These are phyloP conservation scores for Petrolisthes cinctipes DNA, from an alignment of 2,888 invertebrate genomes.

Conservation along the genomic window DNA sequence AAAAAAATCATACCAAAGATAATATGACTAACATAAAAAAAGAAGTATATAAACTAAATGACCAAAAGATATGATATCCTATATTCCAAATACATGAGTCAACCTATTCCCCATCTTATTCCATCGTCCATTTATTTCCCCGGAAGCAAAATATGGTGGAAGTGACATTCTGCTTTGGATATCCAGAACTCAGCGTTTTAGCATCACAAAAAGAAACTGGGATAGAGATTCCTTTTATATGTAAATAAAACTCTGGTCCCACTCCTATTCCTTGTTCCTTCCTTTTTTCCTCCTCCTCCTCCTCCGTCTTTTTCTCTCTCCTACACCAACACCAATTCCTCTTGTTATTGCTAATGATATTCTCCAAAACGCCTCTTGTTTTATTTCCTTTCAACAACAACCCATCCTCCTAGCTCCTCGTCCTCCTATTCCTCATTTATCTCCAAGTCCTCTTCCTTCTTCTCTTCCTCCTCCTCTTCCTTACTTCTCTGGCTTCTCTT, in stretches of 20 bases:
- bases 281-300: neutral
- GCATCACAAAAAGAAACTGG: neutral
- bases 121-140: too few relatives aligned
- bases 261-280: neutral
- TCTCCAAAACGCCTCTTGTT: neutral
- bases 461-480: neutral
- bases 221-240: slow-evolving; percentile 23
- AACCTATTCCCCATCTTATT: too few relatives aligned
- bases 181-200: neutral
- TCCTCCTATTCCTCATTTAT: neutral
- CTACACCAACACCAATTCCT: neutral
- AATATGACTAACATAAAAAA: too few relatives aligned
- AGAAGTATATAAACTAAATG: too few relatives aligned
- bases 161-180: too few relatives aligned
- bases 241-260: slow-evolving; percentile 15
- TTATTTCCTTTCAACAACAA: neutral
- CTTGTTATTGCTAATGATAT: too few relatives aligned
- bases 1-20: too few relatives aligned
- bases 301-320: slow-evolving; percentile 4
- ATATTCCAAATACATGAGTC: too few relatives aligned
- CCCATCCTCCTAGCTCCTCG: neutral
- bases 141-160: too few relatives aligned
- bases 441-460: neutral
- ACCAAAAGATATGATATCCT: too few relatives aligned
- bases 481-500: neutral